A percentile compares a stretch with the other conserved stretches of the same genome.
Evolutionary conservation across 2,113 vertebrate species (phyloP).

Genomic region (Ctenodactylus gundi): DNA sequence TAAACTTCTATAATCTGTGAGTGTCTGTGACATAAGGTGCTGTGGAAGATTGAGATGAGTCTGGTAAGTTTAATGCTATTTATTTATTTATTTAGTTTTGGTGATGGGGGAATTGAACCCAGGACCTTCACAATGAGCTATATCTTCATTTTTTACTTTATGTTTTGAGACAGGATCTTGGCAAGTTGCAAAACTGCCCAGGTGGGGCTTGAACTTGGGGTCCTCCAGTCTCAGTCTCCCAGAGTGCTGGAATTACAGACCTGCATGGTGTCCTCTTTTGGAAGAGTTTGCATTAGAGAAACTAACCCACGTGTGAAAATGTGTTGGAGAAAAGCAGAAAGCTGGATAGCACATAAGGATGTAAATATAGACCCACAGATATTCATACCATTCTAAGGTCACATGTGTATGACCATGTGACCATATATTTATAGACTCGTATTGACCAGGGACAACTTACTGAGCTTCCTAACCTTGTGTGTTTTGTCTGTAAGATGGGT

Average conservation of each 20-base stretch:
- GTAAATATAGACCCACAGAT: not conserved
- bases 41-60: not conserved
- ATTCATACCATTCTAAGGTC: not conserved
- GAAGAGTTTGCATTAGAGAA: not conserved
- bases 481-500: not conserved
- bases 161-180: no score
- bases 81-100: no score
- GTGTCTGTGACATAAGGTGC: not conserved
- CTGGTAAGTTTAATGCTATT: not conserved
- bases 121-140: no score
- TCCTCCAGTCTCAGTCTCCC: no score
- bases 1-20: not conserved
- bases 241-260: no score
- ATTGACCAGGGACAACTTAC: not conserved
- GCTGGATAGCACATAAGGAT: fast-evolving
- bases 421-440: not conserved
- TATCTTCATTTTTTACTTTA: no score
- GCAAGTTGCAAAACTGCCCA: no score
- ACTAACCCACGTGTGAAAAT: not conserved
- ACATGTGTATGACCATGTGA: no score
- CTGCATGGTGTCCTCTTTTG: no score
- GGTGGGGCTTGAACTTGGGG: no score
- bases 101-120: no score
- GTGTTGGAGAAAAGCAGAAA: not conserved
- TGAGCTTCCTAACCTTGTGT: not conserved